Conservation (phyloP, 2,888 invertebrate species). For the Ganaspis brasiliensis region DNA sequence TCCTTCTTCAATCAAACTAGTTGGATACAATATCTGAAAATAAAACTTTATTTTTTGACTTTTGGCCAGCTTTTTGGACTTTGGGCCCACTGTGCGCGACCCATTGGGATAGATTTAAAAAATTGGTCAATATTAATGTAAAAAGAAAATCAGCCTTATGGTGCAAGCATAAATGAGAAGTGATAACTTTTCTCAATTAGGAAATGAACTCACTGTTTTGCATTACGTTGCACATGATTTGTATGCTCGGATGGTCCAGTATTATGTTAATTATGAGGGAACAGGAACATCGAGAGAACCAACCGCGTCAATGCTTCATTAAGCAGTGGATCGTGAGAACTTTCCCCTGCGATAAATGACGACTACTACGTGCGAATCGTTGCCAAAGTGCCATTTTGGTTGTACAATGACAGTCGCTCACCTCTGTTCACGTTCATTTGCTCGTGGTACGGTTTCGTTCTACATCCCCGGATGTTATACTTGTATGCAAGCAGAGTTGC, state of each 20-base stretch:
- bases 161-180: too few relatives aligned
- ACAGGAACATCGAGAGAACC: conserved; percentile 60
- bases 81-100: too few relatives aligned
- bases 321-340: conserved; percentile 24
- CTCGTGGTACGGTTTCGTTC: conserved; percentile 22
- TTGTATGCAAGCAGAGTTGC: conserved; percentile 5
- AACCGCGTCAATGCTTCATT: conserved; percentile 39
- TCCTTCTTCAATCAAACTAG: too few relatives aligned
- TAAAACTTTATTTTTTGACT: too few relatives aligned
- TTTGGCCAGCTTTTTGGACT: too few relatives aligned
- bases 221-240: conserved; percentile 60
- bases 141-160: too few relatives aligned
- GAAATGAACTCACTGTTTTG: not conserved
- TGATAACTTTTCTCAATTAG: not conserved
- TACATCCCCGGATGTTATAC: conserved; percentile 5
- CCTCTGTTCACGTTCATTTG: conserved; percentile 33
- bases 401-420: conserved; percentile 17
- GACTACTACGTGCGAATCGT: conserved; percentile 20
- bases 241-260: conserved; percentile 54
- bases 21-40: too few relatives aligned
- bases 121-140: too few relatives aligned
- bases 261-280: conserved; percentile 70
- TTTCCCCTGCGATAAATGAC: conserved; percentile 37
- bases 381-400: conserved; percentile 38
- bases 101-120: too few relatives aligned